Evolutionary conservation across 2,113 vertebrate genomes (phyloP), one percentile per base, ranked within the genome.

Genomic region (Gobiocypris rarus): DNA sequence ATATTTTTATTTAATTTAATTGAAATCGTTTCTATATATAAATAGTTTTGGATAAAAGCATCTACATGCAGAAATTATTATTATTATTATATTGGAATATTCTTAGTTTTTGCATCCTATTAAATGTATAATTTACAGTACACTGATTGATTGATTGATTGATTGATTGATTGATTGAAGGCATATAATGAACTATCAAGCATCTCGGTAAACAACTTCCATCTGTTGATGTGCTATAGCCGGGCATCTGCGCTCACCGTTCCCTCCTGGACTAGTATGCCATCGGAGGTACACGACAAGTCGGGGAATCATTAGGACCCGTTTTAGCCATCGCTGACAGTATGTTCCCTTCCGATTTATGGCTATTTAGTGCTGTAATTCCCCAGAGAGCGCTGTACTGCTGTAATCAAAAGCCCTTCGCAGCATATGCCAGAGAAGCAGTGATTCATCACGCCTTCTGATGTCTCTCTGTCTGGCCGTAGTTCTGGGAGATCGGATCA

Each of bases 331-430:
- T 78, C 52, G 82, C 78, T 89, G 90, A 91, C 86, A 87, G 76
- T 48, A 61, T 86, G 63, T 75, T 83, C 84, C 50, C 69, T 52
- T 73, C 76, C 56, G 85, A 90, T 89, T 90, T 83, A 87, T 84
- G 45, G 65, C 67, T 86, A 76, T 89, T 89, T 87, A 75, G 82
- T 89, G 83, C 82, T 84, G 82, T 83, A 89, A 88, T 85, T 67
- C 88, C 73, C 88, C 67, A 26, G 86, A 71, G 87, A 87, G 83
- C n/a, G 76, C 82, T 86, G 80, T 83, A 86, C 90, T 83, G 58
- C 78, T 19, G 52, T 84, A 91, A 91, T 92, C 86, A 90, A 89
- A 89, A 86, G 79, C 89, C 90, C 73, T 73, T 88, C 84, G 75
- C 15, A 2, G 83, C 88, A 76, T 75, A 71, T 85, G 86, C 85